phyloP scores from a whole-genome alignment of 2,797 vertebrate species.

The Crossoptilon crossoptilon region DNA sequence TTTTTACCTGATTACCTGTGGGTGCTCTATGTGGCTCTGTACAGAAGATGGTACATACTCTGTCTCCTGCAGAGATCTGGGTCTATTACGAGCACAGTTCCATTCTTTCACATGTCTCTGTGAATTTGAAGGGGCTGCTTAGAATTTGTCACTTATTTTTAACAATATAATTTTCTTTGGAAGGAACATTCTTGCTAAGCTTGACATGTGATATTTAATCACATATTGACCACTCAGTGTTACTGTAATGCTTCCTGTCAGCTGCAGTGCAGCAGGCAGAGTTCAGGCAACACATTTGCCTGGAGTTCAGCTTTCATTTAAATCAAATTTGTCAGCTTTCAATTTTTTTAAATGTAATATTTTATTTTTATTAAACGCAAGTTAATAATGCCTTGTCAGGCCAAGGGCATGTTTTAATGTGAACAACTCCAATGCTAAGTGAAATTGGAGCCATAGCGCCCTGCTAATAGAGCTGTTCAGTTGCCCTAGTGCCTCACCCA shows the following conservation, averaged over 20 bases:
- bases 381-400: conserved; percentile 76
- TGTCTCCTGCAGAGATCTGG: conserved; percentile 52
- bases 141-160: conserved; percentile 77
- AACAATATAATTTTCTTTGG: conserved; percentile 78
- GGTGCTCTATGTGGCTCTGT: conserved; percentile 33
- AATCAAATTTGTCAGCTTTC: conserved; percentile 78
- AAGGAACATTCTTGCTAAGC: conserved; percentile 55
- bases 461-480: conserved; percentile 52
- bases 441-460: conserved; percentile 52
- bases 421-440: conserved; percentile 65
- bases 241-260: conserved; percentile 75
- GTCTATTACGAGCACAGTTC: conserved; percentile 63
- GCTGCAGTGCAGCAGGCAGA: conserved; percentile 67
- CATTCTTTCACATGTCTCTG: conserved; percentile 66
- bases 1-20: conserved; percentile 76
- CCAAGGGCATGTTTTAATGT: conserved; percentile 66
- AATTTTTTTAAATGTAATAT: conserved; percentile 62
- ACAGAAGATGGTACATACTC: conserved; percentile 16
- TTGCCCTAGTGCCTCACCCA: conserved; percentile 49
- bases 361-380: conserved; percentile 76
- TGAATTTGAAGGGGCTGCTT: conserved; percentile 69
- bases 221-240: conserved; percentile 73
- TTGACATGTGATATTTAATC: conserved; percentile 72
- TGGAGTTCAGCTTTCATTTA: conserved; percentile 76
- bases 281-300: conserved; percentile 75